A percentile compares a stretch with the other conserved stretches of the same genome.
These are phyloP conservation scores for Bathynomus jamesi DNA, from an alignment of 1,140 invertebrate genomes.

Conservation along the genomic window DNA sequence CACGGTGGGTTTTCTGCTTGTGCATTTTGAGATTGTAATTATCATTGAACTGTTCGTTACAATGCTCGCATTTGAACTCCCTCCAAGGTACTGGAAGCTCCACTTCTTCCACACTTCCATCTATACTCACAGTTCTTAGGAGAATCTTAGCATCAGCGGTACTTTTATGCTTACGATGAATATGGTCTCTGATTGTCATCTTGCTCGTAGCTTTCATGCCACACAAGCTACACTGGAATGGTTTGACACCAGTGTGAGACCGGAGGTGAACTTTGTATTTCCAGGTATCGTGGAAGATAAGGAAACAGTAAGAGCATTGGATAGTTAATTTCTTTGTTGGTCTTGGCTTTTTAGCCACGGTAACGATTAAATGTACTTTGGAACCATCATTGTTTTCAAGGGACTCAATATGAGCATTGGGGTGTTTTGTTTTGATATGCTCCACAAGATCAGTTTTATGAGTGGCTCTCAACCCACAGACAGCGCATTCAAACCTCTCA, in stretches of 20 bases:
- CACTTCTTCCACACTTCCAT: slow-evolving; percentile 29
- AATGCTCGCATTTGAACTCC: slow-evolving; percentile 33
- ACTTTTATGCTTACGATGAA: slow-evolving; percentile 31
- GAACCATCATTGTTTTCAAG: slow-evolving; percentile 32
- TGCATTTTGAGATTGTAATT: slow-evolving; percentile 33
- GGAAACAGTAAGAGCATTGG: slow-evolving; percentile 30
- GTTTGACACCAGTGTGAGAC: slow-evolving; percentile 45
- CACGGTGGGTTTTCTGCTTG: slow-evolving; percentile 24
- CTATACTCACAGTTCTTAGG: slow-evolving; percentile 26
- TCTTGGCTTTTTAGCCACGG: slow-evolving; percentile 25
- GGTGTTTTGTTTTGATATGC: slow-evolving; percentile 33
- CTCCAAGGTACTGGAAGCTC: slow-evolving; percentile 25
- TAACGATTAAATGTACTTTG: slow-evolving; percentile 34
- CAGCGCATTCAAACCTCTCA: slow-evolving; percentile 34
- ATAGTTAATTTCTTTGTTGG: slow-evolving; percentile 23
- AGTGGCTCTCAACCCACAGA: slow-evolving; percentile 32
- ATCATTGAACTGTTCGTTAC: slow-evolving; percentile 20
- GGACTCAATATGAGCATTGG: slow-evolving; percentile 35
- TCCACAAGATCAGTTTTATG: slow-evolving; percentile 33
- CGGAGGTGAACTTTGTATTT: slow-evolving; percentile 42
- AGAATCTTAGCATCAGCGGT: slow-evolving; percentile 27
- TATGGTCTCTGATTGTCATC: slow-evolving; percentile 46
- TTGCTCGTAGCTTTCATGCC: slow-evolving; percentile 42
- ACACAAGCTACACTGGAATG: slow-evolving; percentile 40
- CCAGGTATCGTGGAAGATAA: slow-evolving; percentile 36